A percentile compares a stretch with the other conserved stretches of the same genome.
These are phyloP conservation scores for Tupaia tana DNA, from an alignment of 2,113 vertebrate genomes.

Conservation along the genomic window DNA sequence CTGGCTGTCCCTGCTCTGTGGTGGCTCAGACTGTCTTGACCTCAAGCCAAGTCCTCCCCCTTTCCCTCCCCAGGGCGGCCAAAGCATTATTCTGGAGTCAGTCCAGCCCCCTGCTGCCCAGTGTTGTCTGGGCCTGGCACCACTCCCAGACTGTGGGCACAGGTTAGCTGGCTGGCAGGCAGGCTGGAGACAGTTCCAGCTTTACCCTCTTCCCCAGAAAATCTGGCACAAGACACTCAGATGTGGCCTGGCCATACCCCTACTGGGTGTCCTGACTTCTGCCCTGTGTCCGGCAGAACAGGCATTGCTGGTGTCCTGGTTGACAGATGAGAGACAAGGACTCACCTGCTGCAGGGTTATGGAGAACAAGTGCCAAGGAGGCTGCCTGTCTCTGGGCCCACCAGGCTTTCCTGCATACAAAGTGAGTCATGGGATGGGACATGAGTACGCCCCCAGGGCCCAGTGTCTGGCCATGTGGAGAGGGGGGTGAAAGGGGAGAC, in stretches of 20 bases:
- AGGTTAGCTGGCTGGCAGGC: slow-evolving; percentile 67
- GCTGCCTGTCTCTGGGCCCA: neutral
- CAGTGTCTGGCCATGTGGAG: neutral
- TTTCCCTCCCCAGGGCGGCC: neutral
- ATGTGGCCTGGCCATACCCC: slow-evolving; percentile 10
- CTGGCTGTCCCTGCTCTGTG: neutral
- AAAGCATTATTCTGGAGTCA: neutral
- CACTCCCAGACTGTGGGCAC: slow-evolving; percentile 63
- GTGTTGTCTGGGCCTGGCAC: slow-evolving; percentile 58
- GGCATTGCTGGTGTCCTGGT: neutral
- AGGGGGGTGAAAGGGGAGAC: neutral
- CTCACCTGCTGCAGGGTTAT: neutral
- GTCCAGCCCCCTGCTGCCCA: neutral
- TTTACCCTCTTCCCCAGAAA: slow-evolving; percentile 62
- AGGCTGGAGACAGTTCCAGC: neutral
- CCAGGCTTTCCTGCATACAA: neutral
- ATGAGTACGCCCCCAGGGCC: neutral
- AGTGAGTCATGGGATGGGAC: neutral
- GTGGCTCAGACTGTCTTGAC: slow-evolving; percentile 22
- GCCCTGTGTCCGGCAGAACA: neutral
- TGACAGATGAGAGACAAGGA: neutral
- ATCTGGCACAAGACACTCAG: neutral
- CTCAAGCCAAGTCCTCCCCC: neutral
- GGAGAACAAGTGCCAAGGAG: no score
- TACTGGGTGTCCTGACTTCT: neutral